Evolutionary conservation across 2,888 invertebrate genomes (phyloP), one percentile per base, ranked within the genome.

Genomic region (Masnerella sp.): DNA sequence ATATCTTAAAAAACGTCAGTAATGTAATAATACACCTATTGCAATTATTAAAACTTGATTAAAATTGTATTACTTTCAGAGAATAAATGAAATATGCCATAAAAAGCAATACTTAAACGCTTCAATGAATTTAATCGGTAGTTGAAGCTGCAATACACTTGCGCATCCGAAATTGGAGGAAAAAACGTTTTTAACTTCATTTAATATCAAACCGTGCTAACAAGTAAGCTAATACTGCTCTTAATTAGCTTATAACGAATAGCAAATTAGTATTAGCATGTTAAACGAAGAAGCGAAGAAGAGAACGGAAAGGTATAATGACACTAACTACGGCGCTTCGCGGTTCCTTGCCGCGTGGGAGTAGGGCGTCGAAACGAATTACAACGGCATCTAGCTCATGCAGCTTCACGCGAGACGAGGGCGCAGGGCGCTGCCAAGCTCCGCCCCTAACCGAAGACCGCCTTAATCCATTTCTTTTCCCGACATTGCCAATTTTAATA

Each of bases 211-310:
- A 58, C 59, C 58, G 38, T 58, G 64, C 58, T 58, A 64, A 64
- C 64, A 70, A 69, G 69, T 45, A 59, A 58, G 69, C 52, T 69
- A 69, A 74, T 69, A 59, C 40, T 54, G 43, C 30, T 61, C 54
- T 81, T 61, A 82, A 83, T 82, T 82, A 82, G 77, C 80, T 80
- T 77, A 77, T 78, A 72, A 81, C 78, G 82, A 82, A 82, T 81
- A 80, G 82, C 81, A 82, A 82, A 82, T 82, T 79, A 79, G 79
- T 79, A 80, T 80, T 79, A 79, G 77, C 78, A 77, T 79, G 74
- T 78, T 81, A 80, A 81, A 51, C 43, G 61, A 40, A 30, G 40
- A 38, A 49, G 52, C 51, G 45, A 51, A 51, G 49, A 61, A 61
- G 67, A 81, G 79, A 81, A 78, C 77, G 77, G 77, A 80, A 74